A percentile compares a stretch with the other conserved stretches of the same genome.
Evolutionary conservation across 2,888 invertebrate genomes (phyloP).

Genomic region (Euplagia quadripunctaria): DNA sequence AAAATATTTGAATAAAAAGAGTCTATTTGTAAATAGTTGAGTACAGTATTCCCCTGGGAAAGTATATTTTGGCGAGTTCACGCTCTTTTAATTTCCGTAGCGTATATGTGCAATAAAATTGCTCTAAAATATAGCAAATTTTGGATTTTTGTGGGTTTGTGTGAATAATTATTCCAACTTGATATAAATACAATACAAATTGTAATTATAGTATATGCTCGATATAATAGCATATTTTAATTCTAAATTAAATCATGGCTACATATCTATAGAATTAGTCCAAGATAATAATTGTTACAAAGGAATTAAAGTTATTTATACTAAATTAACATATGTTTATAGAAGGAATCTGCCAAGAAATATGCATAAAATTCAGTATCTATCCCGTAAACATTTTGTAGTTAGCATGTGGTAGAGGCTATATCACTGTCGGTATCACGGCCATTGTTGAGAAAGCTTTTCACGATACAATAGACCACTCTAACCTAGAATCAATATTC

Average conservation of each 20-base stretch:
- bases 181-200: too few relatives aligned
- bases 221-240: too few relatives aligned
- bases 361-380: not conserved
- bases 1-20: too few relatives aligned
- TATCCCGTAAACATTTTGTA: constrained; percentile 8
- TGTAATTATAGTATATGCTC: too few relatives aligned
- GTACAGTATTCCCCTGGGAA: too few relatives aligned
- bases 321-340: not conserved
- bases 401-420: constrained; percentile 27
- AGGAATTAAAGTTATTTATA: not conserved
- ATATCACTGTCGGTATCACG: constrained; percentile 29
- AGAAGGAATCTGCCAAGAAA: not conserved
- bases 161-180: too few relatives aligned
- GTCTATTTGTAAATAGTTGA: too few relatives aligned
- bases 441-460: constrained; percentile 47
- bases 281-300: not conserved
- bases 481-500: constrained; percentile 55
- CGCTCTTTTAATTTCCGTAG: too few relatives aligned
- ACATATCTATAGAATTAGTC: not conserved
- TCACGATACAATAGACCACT: constrained; percentile 73
- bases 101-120: too few relatives aligned
- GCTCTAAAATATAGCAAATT: too few relatives aligned
- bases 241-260: not conserved
- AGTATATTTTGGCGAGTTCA: too few relatives aligned
- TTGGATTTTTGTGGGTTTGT: too few relatives aligned